phyloP scores from a whole-genome alignment of 1,140 invertebrate genomes.

The Lordiphosa collinella region DNA sequence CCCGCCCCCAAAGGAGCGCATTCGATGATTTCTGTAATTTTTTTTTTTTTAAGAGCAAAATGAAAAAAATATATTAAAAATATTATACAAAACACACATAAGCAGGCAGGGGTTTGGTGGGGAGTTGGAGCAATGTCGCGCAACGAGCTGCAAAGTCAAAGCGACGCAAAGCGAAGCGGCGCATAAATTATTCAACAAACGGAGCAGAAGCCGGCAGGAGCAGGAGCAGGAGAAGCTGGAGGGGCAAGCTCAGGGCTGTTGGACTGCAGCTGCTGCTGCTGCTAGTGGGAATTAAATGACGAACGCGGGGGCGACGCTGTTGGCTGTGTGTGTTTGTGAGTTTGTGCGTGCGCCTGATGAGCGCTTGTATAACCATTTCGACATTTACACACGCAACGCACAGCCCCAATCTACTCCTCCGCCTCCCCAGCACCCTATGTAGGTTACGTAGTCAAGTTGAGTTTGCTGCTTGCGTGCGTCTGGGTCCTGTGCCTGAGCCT shows the following conservation, averaged over 20 bases:
- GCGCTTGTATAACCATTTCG: conserved; percentile 5
- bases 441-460: too few relatives aligned
- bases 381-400: conserved; percentile 1
- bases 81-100: too few relatives aligned
- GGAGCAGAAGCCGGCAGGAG: not conserved
- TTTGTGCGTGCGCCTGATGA: conserved; percentile 15
- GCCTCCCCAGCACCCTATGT: too few relatives aligned
- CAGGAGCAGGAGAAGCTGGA: not conserved
- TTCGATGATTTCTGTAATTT: too few relatives aligned
- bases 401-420: not conserved
- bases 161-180: conserved; percentile 5
- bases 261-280: conserved; percentile 4
- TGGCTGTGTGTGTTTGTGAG: not conserved
- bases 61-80: too few relatives aligned
- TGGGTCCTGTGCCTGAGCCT: too few relatives aligned
- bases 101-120: not conserved
- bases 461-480: too few relatives aligned
- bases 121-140: not conserved
- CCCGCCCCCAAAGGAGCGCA: too few relatives aligned
- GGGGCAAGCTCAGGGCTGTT: not conserved
- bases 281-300: conserved; percentile 10
- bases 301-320: conserved; percentile 3
- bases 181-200: conserved; percentile 9
- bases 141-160: conserved; percentile 13
- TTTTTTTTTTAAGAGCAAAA: too few relatives aligned